Evolutionary conservation across 2,113 vertebrate genomes (phyloP), one percentile per base, ranked within the genome.

Genomic region (Microcebus griseorufus): DNA sequence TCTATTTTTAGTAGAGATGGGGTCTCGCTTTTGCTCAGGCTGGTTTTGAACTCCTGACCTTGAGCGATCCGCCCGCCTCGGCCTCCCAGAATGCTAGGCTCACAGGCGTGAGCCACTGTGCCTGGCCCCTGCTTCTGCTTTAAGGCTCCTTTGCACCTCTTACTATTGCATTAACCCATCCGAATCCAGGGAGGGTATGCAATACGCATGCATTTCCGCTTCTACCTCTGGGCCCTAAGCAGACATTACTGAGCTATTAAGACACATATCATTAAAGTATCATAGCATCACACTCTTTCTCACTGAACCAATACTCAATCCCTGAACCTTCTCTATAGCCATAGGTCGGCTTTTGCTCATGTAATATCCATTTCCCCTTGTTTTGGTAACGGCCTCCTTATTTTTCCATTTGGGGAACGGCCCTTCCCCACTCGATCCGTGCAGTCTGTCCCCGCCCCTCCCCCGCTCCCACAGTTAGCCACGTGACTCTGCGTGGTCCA

Each of bases 201-300:
- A 4, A 23, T 9, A 32, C 42, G 18, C 0, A 0, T 1, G 2
- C 7, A 8, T 6, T 9, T 25, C 27, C 16, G 6, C 48, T 5
- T 17, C 9, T 12, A 45, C 13, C 6, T 9, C 9, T 1, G n/a
- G 18, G 22, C 11, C 42, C 53, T 9, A 51, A 27, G 53, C 58
- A 83, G 27, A 18, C 13, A 3, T 90, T 7, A 23, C 48, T 37
- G 58, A 45, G 9, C 0, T 0, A 17, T 42, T 48, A 18, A 55
- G 51, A 16, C 20, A n/a, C n/a, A 39, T 4, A 5, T 42, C 58
- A 10, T 55, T 34, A 6, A 48, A 64, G 25, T 64, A 58, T 58
- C 42, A 76, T 34, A 32, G 7, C 1, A 42, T 51, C 37, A 2
- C 18, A 5, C 55, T 62, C 23, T 83, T 51, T 37, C 76, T 69